Percentiles rank a stretch among this genome's conserved stretches.
Conservation (phyloP, 2,113 vertebrate species). For the Misgurnus mizolepis region DNA sequence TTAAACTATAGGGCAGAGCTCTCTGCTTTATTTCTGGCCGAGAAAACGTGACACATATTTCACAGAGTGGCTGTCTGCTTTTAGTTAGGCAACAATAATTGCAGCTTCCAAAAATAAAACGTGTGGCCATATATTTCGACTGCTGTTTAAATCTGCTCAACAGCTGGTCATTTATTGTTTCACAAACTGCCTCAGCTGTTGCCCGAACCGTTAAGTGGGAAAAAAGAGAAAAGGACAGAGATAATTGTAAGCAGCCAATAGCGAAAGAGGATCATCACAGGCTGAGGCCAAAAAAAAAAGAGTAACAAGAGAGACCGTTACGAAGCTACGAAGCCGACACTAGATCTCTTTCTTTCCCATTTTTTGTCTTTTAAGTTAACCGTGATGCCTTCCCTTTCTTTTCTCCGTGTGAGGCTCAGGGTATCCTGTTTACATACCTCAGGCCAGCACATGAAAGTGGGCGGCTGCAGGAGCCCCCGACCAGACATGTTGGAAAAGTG, state of each 20-base stretch:
- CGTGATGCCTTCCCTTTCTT: conserved; percentile 26
- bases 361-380: conserved; percentile 32
- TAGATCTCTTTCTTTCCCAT: background rate
- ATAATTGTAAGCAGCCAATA: background rate
- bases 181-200: conserved; percentile 40
- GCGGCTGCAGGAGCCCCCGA: conserved; percentile 14
- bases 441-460: conserved; percentile 51
- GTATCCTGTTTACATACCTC: conserved; percentile 62
- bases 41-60: conserved; percentile 34
- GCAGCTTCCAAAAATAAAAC: conserved; percentile 43
- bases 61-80: conserved; percentile 20
- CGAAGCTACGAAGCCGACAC: too few species aligned
- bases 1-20: conserved; percentile 4
- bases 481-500: conserved; percentile 55
- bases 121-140: conserved; percentile 26
- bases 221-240: background rate
- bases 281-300: background rate
- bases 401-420: conserved; percentile 27
- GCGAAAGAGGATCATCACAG: background rate
- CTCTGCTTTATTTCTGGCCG: conserved; percentile 9
- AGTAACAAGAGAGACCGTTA: too few species aligned
- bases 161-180: conserved; percentile 49
- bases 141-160: conserved; percentile 29
- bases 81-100: conserved; percentile 39
- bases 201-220: conserved; percentile 6